Evolutionary conservation across 1,140 invertebrate genomes (phyloP).

Genomic region (Euschistus heros): DNA sequence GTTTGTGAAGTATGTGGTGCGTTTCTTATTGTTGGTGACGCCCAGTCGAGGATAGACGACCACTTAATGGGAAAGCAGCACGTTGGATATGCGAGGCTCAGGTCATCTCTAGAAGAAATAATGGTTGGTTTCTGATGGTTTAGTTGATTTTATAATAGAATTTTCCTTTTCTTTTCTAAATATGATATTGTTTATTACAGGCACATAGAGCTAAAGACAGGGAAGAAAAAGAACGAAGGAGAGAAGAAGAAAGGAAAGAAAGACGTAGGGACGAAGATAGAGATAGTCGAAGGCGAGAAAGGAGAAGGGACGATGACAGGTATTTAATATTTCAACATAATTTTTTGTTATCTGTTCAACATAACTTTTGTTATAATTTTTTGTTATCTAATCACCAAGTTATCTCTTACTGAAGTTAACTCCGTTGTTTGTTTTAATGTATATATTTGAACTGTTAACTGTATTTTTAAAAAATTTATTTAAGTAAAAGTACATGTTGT

Average conservation of each 20-base stretch:
- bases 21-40: conserved; percentile 96
- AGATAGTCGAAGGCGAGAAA: conserved; percentile 21
- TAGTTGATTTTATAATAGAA: too few species aligned
- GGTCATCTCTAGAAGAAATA: conserved; percentile 53
- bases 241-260: conserved; percentile 30
- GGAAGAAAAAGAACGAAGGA: conserved; percentile 29
- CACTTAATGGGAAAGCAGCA: conserved; percentile 97
- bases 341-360: too few species aligned
- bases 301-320: conserved; percentile 21
- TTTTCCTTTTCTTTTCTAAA: too few species aligned
- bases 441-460: too few species aligned
- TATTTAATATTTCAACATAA: background rate
- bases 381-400: too few species aligned
- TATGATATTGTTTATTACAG: conserved; percentile 20
- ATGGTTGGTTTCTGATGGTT: conserved; percentile 32
- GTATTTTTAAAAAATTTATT: too few species aligned
- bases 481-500: too few species aligned
- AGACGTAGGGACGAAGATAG: conserved; percentile 24
- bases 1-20: conserved; percentile 97
- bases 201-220: conserved; percentile 26
- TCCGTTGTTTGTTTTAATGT: too few species aligned
- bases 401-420: too few species aligned
- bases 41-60: conserved; percentile 93
- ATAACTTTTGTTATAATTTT: background rate
- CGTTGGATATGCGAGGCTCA: conserved; percentile 71